Evolutionary conservation across 2,888 invertebrate species (phyloP), one percentile per base, ranked within the genome.

Genomic region (Boloria selene): DNA sequence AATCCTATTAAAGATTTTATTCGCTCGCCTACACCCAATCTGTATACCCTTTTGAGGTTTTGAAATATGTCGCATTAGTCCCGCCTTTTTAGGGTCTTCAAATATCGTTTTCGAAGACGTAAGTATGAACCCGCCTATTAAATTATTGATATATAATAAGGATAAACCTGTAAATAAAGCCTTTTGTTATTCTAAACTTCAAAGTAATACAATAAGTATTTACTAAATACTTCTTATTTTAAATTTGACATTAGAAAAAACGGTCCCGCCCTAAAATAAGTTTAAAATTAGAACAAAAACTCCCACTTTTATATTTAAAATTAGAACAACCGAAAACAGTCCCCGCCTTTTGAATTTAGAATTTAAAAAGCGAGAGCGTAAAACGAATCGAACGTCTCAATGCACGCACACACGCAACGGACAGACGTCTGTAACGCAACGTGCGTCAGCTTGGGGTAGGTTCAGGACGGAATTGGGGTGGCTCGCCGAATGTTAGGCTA

Each of bases 391-490:
- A 78, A 78, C 73, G 76, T 76, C 77, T 76, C 73, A 71, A 74
- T 74, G 72, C 65, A 72, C 74, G 74, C 73, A 72, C 73, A 75
- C 73, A 49, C 16, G 49, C 61, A 44, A 55, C 70, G 62, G 69
- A 71, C 73, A 74, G 71, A 59, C 59, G 49, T 49, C 47, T 49
- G 59, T 38, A 62, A 61, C 63, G 65, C 69, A 72, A 66, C 56
- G 70, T 74, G 75, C 74, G 73, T 73, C 74, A 77, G 78, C 70
- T 83, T 91, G 84, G 89, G 91, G 90, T 85, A 90, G 91, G 91
- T 89, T 85, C 86, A 84, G 85, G 82, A 82, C 81, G 79, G 84
- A 87, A 86, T 87, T 87, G 85, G 89, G 90, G 88, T 85, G 87
- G 84, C 83, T 81, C 79, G 81, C 87, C 88, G 80, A 90, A 89